A percentile compares a stretch with the other conserved stretches of the same genome.
phyloP scores from a whole-genome alignment of 1,140 invertebrate genomes.

The Lamellibrachia luymesi region DNA sequence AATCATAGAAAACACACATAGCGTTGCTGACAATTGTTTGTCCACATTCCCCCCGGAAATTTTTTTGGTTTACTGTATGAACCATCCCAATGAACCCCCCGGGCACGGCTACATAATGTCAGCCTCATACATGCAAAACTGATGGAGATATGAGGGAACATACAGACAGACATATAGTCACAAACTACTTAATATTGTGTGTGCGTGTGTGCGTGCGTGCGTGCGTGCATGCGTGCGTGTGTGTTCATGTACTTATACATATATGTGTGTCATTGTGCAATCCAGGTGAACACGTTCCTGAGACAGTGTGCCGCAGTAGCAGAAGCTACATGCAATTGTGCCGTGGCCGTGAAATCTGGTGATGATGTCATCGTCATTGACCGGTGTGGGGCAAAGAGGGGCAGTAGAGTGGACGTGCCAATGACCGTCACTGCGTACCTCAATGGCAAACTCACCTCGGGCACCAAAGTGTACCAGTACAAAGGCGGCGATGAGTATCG shows the following conservation, averaged over 20 bases:
- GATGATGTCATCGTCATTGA: slow-evolving; percentile 30
- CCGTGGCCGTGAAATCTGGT: slow-evolving; percentile 25
- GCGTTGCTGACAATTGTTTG: too few species aligned
- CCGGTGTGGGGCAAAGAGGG: not conserved
- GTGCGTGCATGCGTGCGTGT: not conserved
- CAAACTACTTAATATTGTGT: not conserved
- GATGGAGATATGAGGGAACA: too few species aligned
- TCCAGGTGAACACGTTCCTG: slow-evolving; percentile 23
- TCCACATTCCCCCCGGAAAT: too few species aligned
- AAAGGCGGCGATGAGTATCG: not conserved
- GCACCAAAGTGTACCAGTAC: slow-evolving; percentile 7
- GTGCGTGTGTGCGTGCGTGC: not conserved
- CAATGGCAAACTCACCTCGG: not conserved
- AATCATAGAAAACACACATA: too few species aligned
- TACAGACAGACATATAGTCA: too few species aligned
- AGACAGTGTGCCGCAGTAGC: slow-evolving; percentile 12
- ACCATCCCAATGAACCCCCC: too few species aligned
- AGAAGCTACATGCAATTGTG: slow-evolving; percentile 28
- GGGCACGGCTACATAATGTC: too few species aligned
- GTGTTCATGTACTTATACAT: not conserved
- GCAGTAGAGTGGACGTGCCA: not conserved
- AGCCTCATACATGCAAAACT: too few species aligned
- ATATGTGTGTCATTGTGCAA: not conserved
- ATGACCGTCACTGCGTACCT: not conserved
- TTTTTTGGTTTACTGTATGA: too few species aligned